Conservation (phyloP, 1,140 invertebrate genomes). For the Tetragnatha versicolor region DNA sequence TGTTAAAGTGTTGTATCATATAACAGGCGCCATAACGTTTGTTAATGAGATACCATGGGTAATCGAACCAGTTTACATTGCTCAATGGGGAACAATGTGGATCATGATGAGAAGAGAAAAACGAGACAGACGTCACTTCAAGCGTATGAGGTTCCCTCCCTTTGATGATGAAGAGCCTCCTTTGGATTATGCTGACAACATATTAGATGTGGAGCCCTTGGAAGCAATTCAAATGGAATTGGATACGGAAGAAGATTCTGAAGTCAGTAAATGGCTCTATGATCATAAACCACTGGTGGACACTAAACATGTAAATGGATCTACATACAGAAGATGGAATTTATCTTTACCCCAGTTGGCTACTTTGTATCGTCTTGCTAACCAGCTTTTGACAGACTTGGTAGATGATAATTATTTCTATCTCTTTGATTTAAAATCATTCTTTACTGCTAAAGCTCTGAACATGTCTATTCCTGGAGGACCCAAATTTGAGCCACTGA, state of each 20-base stretch:
- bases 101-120: constrained; percentile 99
- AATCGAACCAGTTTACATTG: constrained; percentile 98
- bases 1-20: constrained; percentile 96
- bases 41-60: constrained; percentile 99
- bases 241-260: constrained; percentile 79
- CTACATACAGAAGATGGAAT: constrained; percentile 96
- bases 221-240: constrained; percentile 99
- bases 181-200: constrained; percentile 98
- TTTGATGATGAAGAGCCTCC: constrained; percentile 99
- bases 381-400: constrained; percentile 97
- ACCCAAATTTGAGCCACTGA: constrained; percentile 98
- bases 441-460: constrained; percentile 98
- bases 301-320: constrained; percentile 92
- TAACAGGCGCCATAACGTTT: constrained; percentile 99
- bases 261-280: constrained; percentile 92
- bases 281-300: constrained; percentile 96
- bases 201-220: constrained; percentile 97
- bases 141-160: constrained; percentile 98
- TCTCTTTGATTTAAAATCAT: constrained; percentile 98
- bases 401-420: constrained; percentile 99
- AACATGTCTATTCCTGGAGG: constrained; percentile 99
- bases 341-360: constrained; percentile 95
- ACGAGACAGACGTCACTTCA: constrained; percentile 97
- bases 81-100: constrained; percentile 99
- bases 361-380: constrained; percentile 94